Evolutionary conservation across 2,113 vertebrate species (phyloP).

Genomic region (Syngnathus floridae): DNA sequence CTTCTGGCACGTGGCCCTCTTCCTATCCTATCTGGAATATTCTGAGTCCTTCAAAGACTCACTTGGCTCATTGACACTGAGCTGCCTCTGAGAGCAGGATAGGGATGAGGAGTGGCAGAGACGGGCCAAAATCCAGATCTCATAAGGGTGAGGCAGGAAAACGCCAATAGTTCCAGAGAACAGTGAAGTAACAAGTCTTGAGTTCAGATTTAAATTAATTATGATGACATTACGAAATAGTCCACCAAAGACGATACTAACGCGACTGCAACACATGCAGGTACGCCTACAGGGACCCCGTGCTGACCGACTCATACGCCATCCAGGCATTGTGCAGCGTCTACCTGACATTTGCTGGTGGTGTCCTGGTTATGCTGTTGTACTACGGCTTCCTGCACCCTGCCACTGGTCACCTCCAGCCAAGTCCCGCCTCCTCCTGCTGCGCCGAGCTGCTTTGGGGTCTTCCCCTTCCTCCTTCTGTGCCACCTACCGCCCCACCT

Average conservation of each 20-base stretch:
- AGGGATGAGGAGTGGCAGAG: no score
- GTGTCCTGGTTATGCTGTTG: slow-evolving; percentile 88
- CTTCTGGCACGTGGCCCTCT: no score
- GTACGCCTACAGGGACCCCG: slow-evolving; percentile 92
- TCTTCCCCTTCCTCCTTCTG: slow-evolving; percentile 93
- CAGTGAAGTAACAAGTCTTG: not conserved
- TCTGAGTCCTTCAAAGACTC: no score
- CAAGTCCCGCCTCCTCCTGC: slow-evolving; percentile 88
- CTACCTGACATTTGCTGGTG: slow-evolving; percentile 92
- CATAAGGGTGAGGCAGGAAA: no score
- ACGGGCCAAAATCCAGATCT: no score
- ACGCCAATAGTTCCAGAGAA: not conserved
- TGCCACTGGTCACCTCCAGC: slow-evolving; percentile 81
- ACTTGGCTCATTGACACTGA: no score
- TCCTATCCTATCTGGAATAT: no score
- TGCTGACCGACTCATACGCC: slow-evolving; percentile 86
- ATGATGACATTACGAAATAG: not conserved
- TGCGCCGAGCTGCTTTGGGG: slow-evolving; percentile 99
- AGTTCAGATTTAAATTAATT: not conserved
- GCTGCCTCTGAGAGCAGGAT: no score
- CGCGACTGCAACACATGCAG: slow-evolving; percentile 20
- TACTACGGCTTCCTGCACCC: slow-evolving; percentile 98
- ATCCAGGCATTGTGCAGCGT: slow-evolving; percentile 91
- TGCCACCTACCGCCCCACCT: slow-evolving; percentile 88
- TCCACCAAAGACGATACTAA: not conserved